These are phyloP conservation scores for Drosophila acutilabella DNA, from an alignment of 2,888 invertebrate genomes.

Conservation along the genomic window DNA sequence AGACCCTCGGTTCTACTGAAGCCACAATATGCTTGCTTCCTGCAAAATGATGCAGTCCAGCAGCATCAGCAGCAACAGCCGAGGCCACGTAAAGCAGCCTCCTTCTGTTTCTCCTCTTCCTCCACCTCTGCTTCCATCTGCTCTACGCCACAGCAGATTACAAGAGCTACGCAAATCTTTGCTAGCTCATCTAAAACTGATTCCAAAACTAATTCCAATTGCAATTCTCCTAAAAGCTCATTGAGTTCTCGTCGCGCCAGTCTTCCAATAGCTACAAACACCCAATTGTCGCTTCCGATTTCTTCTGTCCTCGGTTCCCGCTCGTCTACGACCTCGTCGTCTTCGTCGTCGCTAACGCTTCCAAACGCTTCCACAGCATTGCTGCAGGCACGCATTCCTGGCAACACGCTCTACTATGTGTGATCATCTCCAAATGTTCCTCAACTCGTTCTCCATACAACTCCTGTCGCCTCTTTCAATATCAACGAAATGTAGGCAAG, in stretches of 20 bases:
- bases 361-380: constrained; percentile 72
- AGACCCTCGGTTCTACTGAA: constrained; percentile 78
- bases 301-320: constrained; percentile 1
- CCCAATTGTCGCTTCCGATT: constrained; percentile 19
- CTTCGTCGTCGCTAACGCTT: constrained; percentile 65
- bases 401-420: constrained; percentile 83
- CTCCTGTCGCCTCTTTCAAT: constrained; percentile 1
- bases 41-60: constrained; percentile 65
- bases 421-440: constrained; percentile 45
- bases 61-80: constrained; percentile 11
- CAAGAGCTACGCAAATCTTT: constrained; percentile 27
- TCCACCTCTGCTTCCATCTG: neutral
- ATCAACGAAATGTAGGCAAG: constrained; percentile 23
- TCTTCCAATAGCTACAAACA: constrained; percentile 49
- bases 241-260: constrained; percentile 62
- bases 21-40: constrained; percentile 83
- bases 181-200: constrained; percentile 10
- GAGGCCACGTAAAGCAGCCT: constrained; percentile 65
- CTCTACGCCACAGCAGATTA: constrained; percentile 52
- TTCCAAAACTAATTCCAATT: neutral
- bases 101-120: constrained; percentile 39
- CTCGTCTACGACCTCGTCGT: constrained; percentile 48
- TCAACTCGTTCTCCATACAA: constrained; percentile 6
- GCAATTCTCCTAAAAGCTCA: constrained; percentile 27
- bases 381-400: constrained; percentile 82